phyloP scores from a whole-genome alignment of 2,797 vertebrate species.

The Schizopygopsis malacanthus region DNA sequence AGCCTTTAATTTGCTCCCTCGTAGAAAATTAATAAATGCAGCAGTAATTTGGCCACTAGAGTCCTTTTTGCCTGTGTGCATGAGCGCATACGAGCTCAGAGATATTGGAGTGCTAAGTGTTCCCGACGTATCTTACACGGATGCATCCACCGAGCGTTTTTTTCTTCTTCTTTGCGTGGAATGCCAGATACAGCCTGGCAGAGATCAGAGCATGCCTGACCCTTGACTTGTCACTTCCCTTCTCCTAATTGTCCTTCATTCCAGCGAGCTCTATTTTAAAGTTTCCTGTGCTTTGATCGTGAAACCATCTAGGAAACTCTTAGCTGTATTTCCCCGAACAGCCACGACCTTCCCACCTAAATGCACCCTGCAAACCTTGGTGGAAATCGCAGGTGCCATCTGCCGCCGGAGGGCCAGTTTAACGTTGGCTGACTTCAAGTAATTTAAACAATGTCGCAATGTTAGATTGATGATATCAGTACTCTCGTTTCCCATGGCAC shows the following conservation, averaged over 20 bases:
- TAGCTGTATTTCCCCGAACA: slow-evolving; percentile 7
- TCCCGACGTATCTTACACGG: background rate
- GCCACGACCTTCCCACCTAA: slow-evolving; percentile 5
- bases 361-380: background rate
- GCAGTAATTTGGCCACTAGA: slow-evolving; percentile 80
- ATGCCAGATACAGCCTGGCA: slow-evolving; percentile 49
- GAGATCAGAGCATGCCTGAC: slow-evolving; percentile 46
- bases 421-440: background rate
- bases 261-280: slow-evolving; percentile 50
- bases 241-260: slow-evolving; percentile 47
- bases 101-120: slow-evolving; percentile 30
- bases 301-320: slow-evolving; percentile 44
- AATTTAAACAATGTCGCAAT: background rate
- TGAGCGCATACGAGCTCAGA: slow-evolving; percentile 54
- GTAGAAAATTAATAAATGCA: slow-evolving; percentile 79
- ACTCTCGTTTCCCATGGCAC: slow-evolving; percentile 20
- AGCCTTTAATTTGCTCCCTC: slow-evolving; percentile 77
- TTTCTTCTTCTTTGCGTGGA: slow-evolving; percentile 18
- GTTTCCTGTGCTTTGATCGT: slow-evolving; percentile 53
- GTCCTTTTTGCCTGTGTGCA: slow-evolving; percentile 58
- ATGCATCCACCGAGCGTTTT: background rate
- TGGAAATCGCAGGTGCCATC: slow-evolving; percentile 6
- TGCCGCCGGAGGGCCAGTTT: background rate
- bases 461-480: slow-evolving; percentile 29
- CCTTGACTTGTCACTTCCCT: slow-evolving; percentile 36